Evolutionary conservation across 2,797 vertebrate genomes (phyloP).

Genomic region (Melanotaenia maccullochi): DNA sequence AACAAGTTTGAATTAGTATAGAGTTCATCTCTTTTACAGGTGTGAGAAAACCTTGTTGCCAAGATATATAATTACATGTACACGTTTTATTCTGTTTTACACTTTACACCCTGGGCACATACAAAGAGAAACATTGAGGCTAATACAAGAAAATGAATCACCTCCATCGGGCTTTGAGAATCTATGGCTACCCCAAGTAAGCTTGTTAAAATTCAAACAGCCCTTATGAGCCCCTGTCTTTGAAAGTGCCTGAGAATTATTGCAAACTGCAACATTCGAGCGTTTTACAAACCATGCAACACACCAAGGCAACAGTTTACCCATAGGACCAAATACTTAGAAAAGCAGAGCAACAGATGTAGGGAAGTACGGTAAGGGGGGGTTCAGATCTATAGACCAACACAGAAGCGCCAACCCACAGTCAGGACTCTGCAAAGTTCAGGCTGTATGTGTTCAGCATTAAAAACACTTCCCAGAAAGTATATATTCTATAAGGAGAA

Average conservation of each 20-base stretch:
- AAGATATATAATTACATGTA: background rate
- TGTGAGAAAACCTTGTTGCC: background rate
- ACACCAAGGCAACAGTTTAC: conserved; percentile 20
- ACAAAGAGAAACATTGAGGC: background rate
- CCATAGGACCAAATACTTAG: conserved; percentile 18
- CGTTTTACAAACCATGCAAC: conserved; percentile 41
- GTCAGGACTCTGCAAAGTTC: conserved; percentile 7
- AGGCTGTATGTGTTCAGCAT: background rate
- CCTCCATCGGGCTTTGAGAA: conserved; percentile 32
- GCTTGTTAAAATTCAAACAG: conserved; percentile 38
- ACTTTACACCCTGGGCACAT: background rate
- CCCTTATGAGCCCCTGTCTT: conserved; percentile 31
- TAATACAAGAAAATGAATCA: conserved; percentile 18
- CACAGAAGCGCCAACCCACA: conserved; percentile 4
- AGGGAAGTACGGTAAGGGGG: conserved; percentile 11
- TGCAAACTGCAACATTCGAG: conserved; percentile 33
- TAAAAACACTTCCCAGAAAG: conserved; percentile 3
- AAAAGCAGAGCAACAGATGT: conserved; percentile 32
- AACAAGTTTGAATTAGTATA: background rate
- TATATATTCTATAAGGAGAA: background rate
- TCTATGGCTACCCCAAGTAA: conserved; percentile 19
- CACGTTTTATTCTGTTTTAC: conserved; percentile 6
- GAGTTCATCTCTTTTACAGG: background rate
- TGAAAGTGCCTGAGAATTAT: conserved; percentile 28
- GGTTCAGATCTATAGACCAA: conserved; percentile 17